A percentile compares a stretch with the other conserved stretches of the same genome.
Evolutionary conservation across 2,113 vertebrate genomes (phyloP).

Genomic region (Nannobrachium achirus): DNA sequence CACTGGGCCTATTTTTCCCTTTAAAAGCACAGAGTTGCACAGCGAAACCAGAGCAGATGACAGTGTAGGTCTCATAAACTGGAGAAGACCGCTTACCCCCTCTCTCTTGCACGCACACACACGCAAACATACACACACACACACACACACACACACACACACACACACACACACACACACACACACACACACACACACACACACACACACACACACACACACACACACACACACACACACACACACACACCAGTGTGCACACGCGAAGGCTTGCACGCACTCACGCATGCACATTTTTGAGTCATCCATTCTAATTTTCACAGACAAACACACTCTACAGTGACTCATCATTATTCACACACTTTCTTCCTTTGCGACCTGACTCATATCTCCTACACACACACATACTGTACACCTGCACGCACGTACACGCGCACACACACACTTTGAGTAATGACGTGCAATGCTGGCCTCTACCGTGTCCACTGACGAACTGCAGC

Average conservation of each 20-base stretch:
- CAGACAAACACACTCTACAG: background rate
- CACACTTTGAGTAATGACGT: background rate
- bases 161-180: background rate
- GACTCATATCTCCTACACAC: conserved; percentile 45
- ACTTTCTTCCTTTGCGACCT: conserved; percentile 8
- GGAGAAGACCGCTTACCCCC: background rate
- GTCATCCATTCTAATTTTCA: background rate
- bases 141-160: background rate
- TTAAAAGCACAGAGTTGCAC: conserved; percentile 28
- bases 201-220: background rate
- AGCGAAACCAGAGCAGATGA: conserved; percentile 37
- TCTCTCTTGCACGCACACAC: background rate
- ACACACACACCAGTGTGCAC: background rate
- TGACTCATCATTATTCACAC: conserved; percentile 41
- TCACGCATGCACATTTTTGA: too few relatives aligned
- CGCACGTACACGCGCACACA: background rate
- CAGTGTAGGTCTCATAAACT: background rate
- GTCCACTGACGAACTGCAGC: conserved; percentile 6
- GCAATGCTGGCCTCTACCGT: too few relatives aligned
- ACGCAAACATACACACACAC: conserved; percentile 1
- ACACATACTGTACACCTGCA: background rate
- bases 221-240: background rate
- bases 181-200: background rate
- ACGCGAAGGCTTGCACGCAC: too few relatives aligned
- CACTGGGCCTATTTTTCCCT: conserved; percentile 37